A percentile compares a stretch with the other conserved stretches of the same genome.
Conservation (phyloP, 2,113 vertebrate species). For the Diphyllodes magnificus region DNA sequence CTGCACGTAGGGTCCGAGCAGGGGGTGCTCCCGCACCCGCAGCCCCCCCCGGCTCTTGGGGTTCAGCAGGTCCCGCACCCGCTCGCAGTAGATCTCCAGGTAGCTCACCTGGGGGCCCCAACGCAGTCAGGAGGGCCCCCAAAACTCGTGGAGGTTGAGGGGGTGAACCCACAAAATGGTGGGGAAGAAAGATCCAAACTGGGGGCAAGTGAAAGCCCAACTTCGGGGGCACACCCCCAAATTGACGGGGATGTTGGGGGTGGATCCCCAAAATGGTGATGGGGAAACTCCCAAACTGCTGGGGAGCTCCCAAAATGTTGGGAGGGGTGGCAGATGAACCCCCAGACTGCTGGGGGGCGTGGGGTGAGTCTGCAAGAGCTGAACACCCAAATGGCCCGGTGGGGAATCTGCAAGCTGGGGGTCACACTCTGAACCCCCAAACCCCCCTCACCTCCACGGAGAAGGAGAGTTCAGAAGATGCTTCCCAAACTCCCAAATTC, state of each 20-base stretch:
- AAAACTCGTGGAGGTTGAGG: background rate
- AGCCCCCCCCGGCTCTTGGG: background rate
- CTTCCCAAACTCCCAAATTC: background rate
- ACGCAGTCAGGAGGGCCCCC: background rate
- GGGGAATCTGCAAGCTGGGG: background rate
- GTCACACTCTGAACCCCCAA: background rate
- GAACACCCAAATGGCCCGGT: background rate
- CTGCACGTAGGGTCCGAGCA: background rate
- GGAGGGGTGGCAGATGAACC: background rate
- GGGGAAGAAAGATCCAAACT: background rate
- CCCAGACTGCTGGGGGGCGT: too few relatives aligned
- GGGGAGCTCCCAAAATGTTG: background rate
- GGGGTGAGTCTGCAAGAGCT: too few relatives aligned
- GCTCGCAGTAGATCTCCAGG: background rate
- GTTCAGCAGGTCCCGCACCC: background rate
- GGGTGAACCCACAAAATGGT: background rate
- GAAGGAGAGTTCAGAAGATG: background rate
- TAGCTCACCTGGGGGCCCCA: background rate
- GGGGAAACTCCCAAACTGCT: too few relatives aligned
- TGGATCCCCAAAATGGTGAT: background rate
- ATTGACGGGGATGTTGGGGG: background rate
- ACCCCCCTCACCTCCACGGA: background rate
- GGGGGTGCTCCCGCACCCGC: background rate
- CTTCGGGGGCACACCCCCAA: accelerated
- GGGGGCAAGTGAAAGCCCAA: background rate